Percentiles rank a stretch among this genome's conserved stretches.
Conservation (phyloP, 2,888 invertebrate species). For the Gastrophysa polygoni region DNA sequence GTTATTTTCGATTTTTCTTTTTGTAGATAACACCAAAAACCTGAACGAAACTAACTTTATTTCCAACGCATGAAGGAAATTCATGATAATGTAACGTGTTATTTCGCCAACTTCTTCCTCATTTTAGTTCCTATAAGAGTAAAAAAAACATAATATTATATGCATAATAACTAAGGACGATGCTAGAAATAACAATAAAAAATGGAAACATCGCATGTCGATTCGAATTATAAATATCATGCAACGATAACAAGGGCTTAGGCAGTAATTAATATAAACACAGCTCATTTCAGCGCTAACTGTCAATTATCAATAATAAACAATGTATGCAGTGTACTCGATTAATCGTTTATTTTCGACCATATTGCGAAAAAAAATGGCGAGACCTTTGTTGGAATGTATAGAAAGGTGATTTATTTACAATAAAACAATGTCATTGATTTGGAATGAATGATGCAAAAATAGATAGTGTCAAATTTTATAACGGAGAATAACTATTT, state of each 20-base stretch:
- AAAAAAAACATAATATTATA: slow-evolving; percentile 33
- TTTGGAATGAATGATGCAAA: no score
- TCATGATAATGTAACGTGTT: slow-evolving; percentile 22
- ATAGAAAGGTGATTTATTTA: neutral
- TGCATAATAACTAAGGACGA: slow-evolving; percentile 29
- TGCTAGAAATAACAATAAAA: slow-evolving; percentile 42
- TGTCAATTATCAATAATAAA: slow-evolving; percentile 46
- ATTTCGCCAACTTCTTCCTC: slow-evolving; percentile 27
- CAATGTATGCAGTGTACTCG: slow-evolving; percentile 11
- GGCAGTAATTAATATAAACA: slow-evolving; percentile 51
- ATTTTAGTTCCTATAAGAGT: slow-evolving; percentile 25
- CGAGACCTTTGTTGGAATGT: neutral
- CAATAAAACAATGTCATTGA: neutral
- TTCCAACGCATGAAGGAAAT: neutral
- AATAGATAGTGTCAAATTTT: slow-evolving; percentile 1
- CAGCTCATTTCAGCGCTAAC: slow-evolving; percentile 49
- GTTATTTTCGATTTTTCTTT: no score
- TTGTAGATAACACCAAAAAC: no score
- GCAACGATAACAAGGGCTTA: slow-evolving; percentile 43
- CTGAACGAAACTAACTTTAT: slow-evolving; percentile 12
- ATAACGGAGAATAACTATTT: no score
- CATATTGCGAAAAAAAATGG: neutral
- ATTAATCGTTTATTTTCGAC: neutral
- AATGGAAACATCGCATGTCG: slow-evolving; percentile 50
- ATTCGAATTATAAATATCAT: slow-evolving; percentile 40